phyloP scores from a whole-genome alignment of 2,113 vertebrate genomes.

The Heterochromis multidens region DNA sequence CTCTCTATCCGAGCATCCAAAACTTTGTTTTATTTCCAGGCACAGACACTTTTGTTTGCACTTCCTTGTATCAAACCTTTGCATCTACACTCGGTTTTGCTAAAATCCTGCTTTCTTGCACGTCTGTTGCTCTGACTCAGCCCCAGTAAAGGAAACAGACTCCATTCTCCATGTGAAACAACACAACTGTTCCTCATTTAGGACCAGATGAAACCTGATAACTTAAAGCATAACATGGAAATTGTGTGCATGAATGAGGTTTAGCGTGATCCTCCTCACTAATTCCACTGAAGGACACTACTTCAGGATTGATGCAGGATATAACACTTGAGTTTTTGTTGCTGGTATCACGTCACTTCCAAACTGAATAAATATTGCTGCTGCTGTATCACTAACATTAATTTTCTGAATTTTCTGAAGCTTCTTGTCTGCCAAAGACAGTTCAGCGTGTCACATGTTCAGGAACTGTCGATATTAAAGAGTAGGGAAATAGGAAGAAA shows the following conservation, averaged over 20 bases:
- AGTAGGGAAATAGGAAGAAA: not conserved
- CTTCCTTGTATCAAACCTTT: not conserved
- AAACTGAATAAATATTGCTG: not conserved
- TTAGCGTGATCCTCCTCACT: not conserved
- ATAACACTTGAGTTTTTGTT: not conserved
- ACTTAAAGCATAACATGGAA: not conserved
- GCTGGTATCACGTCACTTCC: not conserved
- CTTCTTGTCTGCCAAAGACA: not conserved
- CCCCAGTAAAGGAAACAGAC: constrained; percentile 42
- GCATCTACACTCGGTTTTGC: not conserved
- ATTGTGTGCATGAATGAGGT: not conserved
- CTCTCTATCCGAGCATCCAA: not conserved
- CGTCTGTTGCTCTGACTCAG: constrained; percentile 48
- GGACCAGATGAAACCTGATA: not conserved
- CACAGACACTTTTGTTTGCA: not conserved
- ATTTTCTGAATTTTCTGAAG: not conserved
- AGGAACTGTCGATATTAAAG: not conserved
- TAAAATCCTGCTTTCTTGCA: not conserved
- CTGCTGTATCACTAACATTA: not conserved
- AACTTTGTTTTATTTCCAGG: not conserved
- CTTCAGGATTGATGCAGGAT: not conserved
- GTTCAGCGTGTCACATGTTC: not conserved
- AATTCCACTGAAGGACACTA: not conserved
- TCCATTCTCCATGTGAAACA: not conserved
- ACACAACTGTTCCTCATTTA: constrained; percentile 53